phyloP scores from a whole-genome alignment of 2,113 vertebrate species.

The Equus quagga region DNA sequence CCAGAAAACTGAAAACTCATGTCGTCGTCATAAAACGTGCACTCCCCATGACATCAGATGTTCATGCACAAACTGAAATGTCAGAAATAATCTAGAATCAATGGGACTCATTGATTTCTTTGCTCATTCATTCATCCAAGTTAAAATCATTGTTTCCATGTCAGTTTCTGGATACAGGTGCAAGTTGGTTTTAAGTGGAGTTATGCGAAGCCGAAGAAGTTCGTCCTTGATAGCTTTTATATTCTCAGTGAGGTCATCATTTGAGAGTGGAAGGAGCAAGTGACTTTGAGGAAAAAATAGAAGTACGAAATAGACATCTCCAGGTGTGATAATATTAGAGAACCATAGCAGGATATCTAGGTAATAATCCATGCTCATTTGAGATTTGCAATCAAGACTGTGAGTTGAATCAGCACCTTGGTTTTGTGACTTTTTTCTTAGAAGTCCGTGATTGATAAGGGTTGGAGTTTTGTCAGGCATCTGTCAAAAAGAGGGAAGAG shows the following conservation, averaged over 20 bases:
- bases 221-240: background rate
- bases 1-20: background rate
- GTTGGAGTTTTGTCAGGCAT: background rate
- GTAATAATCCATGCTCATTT: background rate
- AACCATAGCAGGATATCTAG: background rate
- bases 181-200: background rate
- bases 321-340: background rate
- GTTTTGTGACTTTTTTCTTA: background rate
- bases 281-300: background rate
- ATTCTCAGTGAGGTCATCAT: background rate
- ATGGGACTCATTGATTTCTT: background rate
- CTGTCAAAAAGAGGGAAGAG: background rate
- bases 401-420: background rate
- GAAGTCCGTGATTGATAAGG: background rate
- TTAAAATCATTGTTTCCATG: background rate
- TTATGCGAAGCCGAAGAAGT: background rate
- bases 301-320: background rate
- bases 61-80: conserved; percentile 15
- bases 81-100: conserved; percentile 12
- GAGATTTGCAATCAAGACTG: background rate
- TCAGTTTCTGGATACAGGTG: background rate
- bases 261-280: background rate
- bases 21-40: background rate
- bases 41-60: background rate
- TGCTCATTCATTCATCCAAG: background rate